A percentile compares a stretch with the other conserved stretches of the same genome.
Evolutionary conservation across 2,888 invertebrate genomes (phyloP).

Genomic region (Drosophila paranaensis): DNA sequence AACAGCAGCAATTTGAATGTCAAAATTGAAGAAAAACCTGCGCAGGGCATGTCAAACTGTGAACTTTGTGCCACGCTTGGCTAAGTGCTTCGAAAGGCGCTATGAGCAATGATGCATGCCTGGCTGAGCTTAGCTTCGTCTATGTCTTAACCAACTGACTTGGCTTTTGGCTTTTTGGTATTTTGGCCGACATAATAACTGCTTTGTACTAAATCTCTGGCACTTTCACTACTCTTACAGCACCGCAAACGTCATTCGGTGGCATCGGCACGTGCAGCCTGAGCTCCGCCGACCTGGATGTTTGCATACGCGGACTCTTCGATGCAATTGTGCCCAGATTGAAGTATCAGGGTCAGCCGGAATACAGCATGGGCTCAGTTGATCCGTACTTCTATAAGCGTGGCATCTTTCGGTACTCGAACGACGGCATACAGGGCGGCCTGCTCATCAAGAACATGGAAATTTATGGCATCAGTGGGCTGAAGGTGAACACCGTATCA

Average conservation of each 20-base stretch:
- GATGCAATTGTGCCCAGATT: conserved; percentile 85
- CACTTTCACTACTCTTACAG: conserved; percentile 56
- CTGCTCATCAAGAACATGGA: conserved; percentile 84
- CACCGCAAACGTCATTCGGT: conserved; percentile 19
- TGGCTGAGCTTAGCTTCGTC: conserved; percentile 32
- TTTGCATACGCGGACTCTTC: conserved; percentile 87
- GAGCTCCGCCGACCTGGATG: conserved; percentile 86
- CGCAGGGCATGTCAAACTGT: conserved; percentile 35
- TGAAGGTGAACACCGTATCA: conserved; percentile 86
- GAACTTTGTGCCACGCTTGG: conserved; percentile 55
- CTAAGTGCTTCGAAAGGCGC: conserved; percentile 42
- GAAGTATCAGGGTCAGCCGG: conserved; percentile 69
- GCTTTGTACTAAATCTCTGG: conserved; percentile 37
- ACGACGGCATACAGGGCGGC: conserved; percentile 82
- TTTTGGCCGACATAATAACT: conserved; percentile 11
- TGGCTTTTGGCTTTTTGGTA: not conserved
- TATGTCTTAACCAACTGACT: conserved; percentile 40
- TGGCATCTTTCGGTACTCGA: conserved; percentile 82
- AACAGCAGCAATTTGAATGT: conserved; percentile 32
- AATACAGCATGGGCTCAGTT: conserved; percentile 74
- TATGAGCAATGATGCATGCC: conserved; percentile 52
- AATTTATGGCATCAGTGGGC: conserved; percentile 86
- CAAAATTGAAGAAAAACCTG: conserved; percentile 32
- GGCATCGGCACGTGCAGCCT: conserved; percentile 85
- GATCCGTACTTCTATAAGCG: conserved; percentile 83